phyloP scores from a whole-genome alignment of 2,888 invertebrate genomes.

The Brachypalpus laphriformis region DNA sequence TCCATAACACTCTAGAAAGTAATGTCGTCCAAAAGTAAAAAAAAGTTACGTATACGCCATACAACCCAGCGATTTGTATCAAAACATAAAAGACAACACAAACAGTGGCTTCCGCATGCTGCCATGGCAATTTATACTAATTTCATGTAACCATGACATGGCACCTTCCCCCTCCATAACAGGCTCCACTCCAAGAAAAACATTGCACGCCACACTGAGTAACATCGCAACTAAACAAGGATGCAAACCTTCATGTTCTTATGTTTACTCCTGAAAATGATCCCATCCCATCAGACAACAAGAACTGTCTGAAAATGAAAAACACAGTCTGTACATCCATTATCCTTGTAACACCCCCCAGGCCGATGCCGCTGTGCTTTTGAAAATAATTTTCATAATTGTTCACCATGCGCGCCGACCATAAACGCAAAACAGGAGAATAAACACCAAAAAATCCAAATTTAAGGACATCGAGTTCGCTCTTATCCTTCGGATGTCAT shows the following conservation, averaged over 20 bases:
- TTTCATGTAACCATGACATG: neutral
- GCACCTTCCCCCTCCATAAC: neutral
- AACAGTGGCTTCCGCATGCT: conserved; percentile 5
- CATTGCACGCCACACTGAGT: neutral
- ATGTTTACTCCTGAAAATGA: neutral
- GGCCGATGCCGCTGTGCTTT: neutral
- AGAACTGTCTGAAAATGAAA: neutral
- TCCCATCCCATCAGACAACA: neutral
- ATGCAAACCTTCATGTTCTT: conserved; percentile 2
- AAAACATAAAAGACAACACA: neutral
- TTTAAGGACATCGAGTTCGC: conserved; percentile 11
- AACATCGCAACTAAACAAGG: neutral
- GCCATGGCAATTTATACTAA: conserved; percentile 13
- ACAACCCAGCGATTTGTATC: neutral
- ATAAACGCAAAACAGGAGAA: conserved; percentile 12
- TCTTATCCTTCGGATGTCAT: conserved; percentile 13
- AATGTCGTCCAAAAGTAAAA: neutral
- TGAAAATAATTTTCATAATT: conserved; percentile 34
- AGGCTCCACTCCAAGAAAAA: neutral
- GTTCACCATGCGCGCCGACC: conserved; percentile 4
- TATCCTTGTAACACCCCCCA: neutral
- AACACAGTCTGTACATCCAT: conserved; percentile 1
- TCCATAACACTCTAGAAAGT: neutral
- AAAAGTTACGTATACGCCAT: neutral
- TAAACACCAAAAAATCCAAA: neutral